Base-by-base conservation (phyloP, 1,140 invertebrate genomes). In the Zaprionus gabonicus region DNA sequence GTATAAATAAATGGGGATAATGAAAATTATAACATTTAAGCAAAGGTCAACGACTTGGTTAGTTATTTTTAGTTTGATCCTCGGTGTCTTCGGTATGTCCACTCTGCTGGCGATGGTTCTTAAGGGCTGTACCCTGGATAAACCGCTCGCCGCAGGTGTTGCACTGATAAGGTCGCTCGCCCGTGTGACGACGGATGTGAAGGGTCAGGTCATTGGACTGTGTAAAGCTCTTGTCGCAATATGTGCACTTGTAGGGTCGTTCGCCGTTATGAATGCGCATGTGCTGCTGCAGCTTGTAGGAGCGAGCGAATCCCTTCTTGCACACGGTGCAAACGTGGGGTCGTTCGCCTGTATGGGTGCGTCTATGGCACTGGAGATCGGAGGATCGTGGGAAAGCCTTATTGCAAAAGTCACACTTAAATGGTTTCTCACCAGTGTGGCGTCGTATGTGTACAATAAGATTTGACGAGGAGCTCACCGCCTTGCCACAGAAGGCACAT, bases 211-310 rank as follows among this genome's bases (percentile, higher is more conserved):
- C 94, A 81, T 95, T 94, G 44, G 94, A 94, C 82, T 95, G 94
- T 0, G 94, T 94, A 81, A 95, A 95, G 6, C 94, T 94, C 73
- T 94, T 94, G 4, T 94, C 94, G 75, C 95, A 95, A 68, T 94
- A 94, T 4, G 93, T 93, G 68, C 94, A 95, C 72, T 94, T 90
- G 91, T 95, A 95, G 1, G 94, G 94, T 31, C 94, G 91, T 28
- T 93, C 93, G 2, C 94, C 95, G 9, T 94, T 94, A 84, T 95
- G 95, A 17, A 95, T 94, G 12, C 94, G 94, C 94, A 95, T 95
- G 77, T 96, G 95, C 10, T 94, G 93, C 10, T 94, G 94, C 73
- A 96, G 87, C 79, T 95, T 95, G 76, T 95, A 95, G 38, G 94
- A 95, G 23, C 95, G 77, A 7, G 86, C 88, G 46, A 92, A 92